Base-by-base conservation (phyloP, 2,888 invertebrate species). In the Drosophila fungiperda region DNA sequence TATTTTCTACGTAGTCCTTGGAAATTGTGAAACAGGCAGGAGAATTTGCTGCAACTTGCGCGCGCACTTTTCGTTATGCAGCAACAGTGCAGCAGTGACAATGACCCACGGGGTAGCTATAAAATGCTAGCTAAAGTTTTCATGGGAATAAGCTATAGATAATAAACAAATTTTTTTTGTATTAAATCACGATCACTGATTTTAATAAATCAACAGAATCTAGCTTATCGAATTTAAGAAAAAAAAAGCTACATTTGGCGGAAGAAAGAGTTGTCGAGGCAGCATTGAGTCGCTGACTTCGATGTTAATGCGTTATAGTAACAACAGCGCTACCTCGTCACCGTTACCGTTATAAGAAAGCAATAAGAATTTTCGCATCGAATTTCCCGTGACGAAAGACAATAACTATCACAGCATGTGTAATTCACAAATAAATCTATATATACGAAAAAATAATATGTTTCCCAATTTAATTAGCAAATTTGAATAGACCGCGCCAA, bases 221-320 rank as follows among this genome's bases (percentile, higher is more conserved):
- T 50, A 48, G 32, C 8, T 57, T n/a, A 20, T n/a, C 9, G 17
- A 17, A 61, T 29, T 29, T 42, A 40, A n/a, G 9, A 40, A 15
- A 15, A 12, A 23, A 45, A 1, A 17, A n/a, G 45, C 45, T 36
- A 29, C 12, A 48, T 35, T 52, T 33, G n/a, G 26, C 7, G 12
- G n/a, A 23, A 35, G 3, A 35, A 26, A 17, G 9, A 23, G 17
- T 17, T 8, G 20, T 32, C 3, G 36, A 23, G 52, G 23, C 71
- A 76, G 54, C 53, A 40, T 76, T 62, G 20, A 9, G 20, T 11
- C 33, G 26, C 26, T 26, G 26, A 26, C 26, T 26, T 29, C 17
- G 72, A 72, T 78, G 70, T 72, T 84, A 82, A 78, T 72, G 32
- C 79, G 76, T 82, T 71, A 70, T 66, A 58, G 68, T 68, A 63